Base-by-base conservation (phyloP, 2,888 invertebrate species). In the Peribatodes rhomboidaria region DNA sequence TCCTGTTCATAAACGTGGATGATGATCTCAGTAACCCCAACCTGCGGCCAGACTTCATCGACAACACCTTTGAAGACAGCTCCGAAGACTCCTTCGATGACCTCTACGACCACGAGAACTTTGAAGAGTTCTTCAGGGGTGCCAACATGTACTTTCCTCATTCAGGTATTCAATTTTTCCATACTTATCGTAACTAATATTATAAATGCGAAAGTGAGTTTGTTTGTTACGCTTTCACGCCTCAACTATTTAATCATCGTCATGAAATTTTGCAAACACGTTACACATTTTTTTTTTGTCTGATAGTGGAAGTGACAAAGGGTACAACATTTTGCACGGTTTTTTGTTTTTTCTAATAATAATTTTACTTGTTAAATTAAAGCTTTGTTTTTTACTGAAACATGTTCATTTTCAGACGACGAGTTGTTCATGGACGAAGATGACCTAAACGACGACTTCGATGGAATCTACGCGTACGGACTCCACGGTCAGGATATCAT, bases 21-120 rank as follows among this genome's bases (percentile, higher is more conserved):
- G 85, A 87, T 1, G 90, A 92, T 78, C 85, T 82, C 64, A 84
- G 90, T 80, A 84, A 88, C 68, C 87, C 86, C 1, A 84, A 88
- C 69, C 81, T 90, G 44, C 81, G 90, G 42, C 88, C 90, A 0
- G 90, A 90, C 77, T 89, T 89, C 72, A 83, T 85, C 13, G 91
- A 91, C 65, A 78, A 75, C 41, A 76, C 85, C 33, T 86, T 82
- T 69, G 88, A 89, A 6, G 81, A 85, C 67, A 83, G 81, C 75
- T 88, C 88, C 8, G 89, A 90, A 37, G 88, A 83, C 65, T 89
- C 88, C 3, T 77, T 85, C 55, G 87, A 88, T 41, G 89, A 89
- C 54, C 69, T 87, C 7, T 86, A 85, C 69, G 88, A 89, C 35
- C 81, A 81, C 47, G 87, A 88, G 7, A 80, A 85, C 37, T 84